Conservation (phyloP, 2,888 invertebrate species). For the Zygothrica quintamaculata region DNA sequence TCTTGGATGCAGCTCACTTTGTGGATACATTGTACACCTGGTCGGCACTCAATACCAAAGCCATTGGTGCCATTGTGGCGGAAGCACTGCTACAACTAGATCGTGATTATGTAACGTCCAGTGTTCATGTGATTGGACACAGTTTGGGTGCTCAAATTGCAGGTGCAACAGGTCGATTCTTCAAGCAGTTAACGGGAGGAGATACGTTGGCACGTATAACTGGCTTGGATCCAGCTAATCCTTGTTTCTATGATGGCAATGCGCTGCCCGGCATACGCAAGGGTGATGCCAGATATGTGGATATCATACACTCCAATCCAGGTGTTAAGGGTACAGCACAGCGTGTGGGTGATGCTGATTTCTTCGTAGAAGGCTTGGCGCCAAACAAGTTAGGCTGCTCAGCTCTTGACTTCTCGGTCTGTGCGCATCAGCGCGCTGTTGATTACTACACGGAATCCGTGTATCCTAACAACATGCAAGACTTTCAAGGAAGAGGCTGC, state of each 20-base stretch:
- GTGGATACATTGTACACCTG: constrained; percentile 79
- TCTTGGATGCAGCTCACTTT: constrained; percentile 75
- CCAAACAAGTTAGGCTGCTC: constrained; percentile 73
- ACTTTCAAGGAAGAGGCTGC: constrained; percentile 50
- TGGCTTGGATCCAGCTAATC: constrained; percentile 83
- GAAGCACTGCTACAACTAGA: constrained; percentile 61
- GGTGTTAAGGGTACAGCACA: constrained; percentile 72
- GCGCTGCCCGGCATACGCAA: constrained; percentile 66
- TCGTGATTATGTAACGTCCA: constrained; percentile 56
- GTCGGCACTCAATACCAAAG: constrained; percentile 81
- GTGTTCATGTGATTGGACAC: constrained; percentile 80
- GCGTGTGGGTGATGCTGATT: constrained; percentile 78
- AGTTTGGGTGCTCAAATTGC: constrained; percentile 83
- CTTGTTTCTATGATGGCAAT: constrained; percentile 79
- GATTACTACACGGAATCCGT: constrained; percentile 75
- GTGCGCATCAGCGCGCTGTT: constrained; percentile 77
- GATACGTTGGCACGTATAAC: constrained; percentile 72
- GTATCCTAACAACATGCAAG: constrained; percentile 66
- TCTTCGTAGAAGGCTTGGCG: constrained; percentile 73
- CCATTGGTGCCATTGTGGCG: constrained; percentile 77
- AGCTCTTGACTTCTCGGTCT: constrained; percentile 35
- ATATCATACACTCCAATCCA: constrained; percentile 79
- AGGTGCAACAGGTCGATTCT: constrained; percentile 73
- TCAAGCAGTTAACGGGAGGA: constrained; percentile 56
- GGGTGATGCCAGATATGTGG: constrained; percentile 81